phyloP scores from a whole-genome alignment of 2,797 vertebrate genomes.

The Pelobates cultripes region DNA sequence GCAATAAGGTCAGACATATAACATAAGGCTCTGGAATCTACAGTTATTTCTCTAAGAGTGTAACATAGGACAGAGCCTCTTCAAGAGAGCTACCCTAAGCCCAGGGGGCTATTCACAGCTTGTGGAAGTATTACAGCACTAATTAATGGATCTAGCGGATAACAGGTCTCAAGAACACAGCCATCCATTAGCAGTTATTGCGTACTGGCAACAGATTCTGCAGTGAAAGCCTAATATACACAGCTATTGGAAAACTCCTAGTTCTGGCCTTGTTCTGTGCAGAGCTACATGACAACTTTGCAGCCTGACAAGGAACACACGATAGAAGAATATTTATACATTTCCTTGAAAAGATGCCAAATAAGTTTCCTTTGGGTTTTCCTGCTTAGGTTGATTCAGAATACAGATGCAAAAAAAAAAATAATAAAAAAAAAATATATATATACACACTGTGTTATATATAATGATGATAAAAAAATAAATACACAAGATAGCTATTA shows the following conservation, averaged over 20 bases:
- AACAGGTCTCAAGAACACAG: not conserved
- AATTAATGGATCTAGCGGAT: not conserved
- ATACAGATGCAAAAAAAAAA: conserved; percentile 62
- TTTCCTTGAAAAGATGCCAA: conserved; percentile 62
- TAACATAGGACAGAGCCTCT: too few relatives aligned
- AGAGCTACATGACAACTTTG: conserved; percentile 33
- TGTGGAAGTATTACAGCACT: not conserved
- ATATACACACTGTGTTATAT: too few relatives aligned
- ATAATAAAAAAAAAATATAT: not conserved
- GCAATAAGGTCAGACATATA: too few relatives aligned
- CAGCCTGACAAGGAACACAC: conserved; percentile 48
- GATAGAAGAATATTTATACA: conserved; percentile 48
- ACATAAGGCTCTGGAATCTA: too few relatives aligned
- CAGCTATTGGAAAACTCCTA: not conserved
- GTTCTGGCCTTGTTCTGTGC: not conserved
- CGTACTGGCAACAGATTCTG: not conserved
- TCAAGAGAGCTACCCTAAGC: too few relatives aligned
- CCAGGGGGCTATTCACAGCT: not conserved
- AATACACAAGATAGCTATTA: conserved; percentile 52
- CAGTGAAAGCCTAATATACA: not conserved
- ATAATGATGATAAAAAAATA: not conserved
- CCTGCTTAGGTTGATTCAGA: conserved; percentile 69
- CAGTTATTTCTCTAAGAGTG: too few relatives aligned
- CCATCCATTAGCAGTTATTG: not conserved
- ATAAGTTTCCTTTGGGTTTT: conserved; percentile 62